A percentile compares a stretch with the other conserved stretches of the same genome.
Evolutionary conservation across 2,113 vertebrate species (phyloP).

Genomic region (Acanthisitta chloris): DNA sequence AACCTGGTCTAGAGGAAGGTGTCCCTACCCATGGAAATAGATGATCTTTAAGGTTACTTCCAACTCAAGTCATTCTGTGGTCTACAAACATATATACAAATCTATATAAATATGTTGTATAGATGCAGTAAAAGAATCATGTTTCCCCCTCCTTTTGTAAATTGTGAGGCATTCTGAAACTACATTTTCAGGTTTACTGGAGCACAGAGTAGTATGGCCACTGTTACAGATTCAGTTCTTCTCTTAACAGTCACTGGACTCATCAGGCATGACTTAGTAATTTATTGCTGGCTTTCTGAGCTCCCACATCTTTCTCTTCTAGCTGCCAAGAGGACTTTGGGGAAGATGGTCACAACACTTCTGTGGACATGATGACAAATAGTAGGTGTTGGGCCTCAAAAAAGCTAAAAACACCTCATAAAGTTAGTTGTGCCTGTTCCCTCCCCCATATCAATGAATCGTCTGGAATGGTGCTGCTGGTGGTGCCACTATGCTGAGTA

Average conservation of each 20-base stretch:
- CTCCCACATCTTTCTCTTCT: neutral
- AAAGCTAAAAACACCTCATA: neutral
- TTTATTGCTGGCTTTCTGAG: neutral
- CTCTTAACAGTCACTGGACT: neutral
- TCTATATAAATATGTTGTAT: fast-evolving
- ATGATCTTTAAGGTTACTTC: neutral
- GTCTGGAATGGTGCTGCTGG: neutral
- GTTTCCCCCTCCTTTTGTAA: neutral
- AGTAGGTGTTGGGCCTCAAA: neutral
- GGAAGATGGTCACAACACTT: neutral
- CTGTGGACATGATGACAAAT: neutral
- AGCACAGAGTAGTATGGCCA: neutral
- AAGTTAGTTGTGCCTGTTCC: neutral
- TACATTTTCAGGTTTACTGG: neutral
- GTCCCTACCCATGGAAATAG: neutral
- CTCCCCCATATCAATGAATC: neutral
- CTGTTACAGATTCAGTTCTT: neutral
- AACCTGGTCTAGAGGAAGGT: neutral
- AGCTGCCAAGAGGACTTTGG: neutral
- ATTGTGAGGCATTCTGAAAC: neutral
- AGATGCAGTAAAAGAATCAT: neutral
- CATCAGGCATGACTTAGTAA: neutral
- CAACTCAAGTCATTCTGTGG: neutral
- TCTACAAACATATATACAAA: neutral
- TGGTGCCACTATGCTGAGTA: fast-evolving